These are phyloP conservation scores for Bovichtus diacanthus DNA, from an alignment of 2,797 vertebrate species.

Conservation along the genomic window DNA sequence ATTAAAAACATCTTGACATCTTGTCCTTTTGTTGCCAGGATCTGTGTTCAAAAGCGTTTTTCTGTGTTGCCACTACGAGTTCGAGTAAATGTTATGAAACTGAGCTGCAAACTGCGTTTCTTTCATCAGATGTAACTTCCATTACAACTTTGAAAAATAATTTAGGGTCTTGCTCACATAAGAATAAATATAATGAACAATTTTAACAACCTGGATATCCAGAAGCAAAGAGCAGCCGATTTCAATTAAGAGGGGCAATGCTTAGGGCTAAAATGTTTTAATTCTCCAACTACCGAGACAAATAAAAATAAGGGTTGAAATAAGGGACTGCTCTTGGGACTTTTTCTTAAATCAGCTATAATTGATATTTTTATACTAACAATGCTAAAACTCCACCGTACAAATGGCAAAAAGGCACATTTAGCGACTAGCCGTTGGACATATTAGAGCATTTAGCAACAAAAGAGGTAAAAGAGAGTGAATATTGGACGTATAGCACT, in stretches of 20 bases:
- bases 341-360: neutral
- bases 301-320: no score
- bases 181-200: neutral
- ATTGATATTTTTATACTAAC: neutral
- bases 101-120: neutral
- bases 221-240: neutral
- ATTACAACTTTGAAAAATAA: neutral
- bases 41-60: neutral
- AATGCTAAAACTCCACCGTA: neutral
- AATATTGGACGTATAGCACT: neutral
- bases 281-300: neutral
- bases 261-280: neutral
- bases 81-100: neutral
- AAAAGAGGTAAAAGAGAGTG: neutral
- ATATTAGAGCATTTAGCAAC: neutral
- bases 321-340: neutral
- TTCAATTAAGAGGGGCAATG: neutral
- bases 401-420: neutral
- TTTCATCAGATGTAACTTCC: neutral
- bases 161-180: neutral
- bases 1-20: neutral
- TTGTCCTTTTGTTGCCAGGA: neutral
- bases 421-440: neutral
- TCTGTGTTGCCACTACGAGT: neutral
- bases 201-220: neutral